Percentiles rank a stretch among this genome's conserved stretches.
These are phyloP conservation scores for Psilopsiagon aymara DNA, from an alignment of 2,113 vertebrate genomes.

Conservation along the genomic window DNA sequence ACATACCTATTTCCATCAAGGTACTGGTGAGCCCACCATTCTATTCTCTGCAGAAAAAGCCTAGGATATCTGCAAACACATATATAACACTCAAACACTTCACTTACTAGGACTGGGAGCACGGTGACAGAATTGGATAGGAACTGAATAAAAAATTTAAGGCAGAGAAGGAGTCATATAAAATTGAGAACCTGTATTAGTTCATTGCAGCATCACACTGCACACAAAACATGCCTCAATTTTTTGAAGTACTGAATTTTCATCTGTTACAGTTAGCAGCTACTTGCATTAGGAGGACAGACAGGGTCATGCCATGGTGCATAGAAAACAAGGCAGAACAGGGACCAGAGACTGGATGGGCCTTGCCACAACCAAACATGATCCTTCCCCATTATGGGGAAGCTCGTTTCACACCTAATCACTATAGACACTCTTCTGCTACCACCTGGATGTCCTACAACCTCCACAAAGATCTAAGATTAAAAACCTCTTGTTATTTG, in stretches of 20 bases:
- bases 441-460: neutral
- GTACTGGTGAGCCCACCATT: neutral
- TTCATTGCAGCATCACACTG: neutral
- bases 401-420: neutral
- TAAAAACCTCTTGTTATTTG: neutral
- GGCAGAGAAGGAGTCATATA: neutral
- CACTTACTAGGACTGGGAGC: neutral
- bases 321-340: neutral
- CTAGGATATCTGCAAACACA: neutral
- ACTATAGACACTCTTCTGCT: neutral
- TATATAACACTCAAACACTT: neutral
- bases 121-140: neutral
- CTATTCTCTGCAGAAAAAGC: neutral
- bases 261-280: neutral
- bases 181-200: neutral
- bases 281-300: neutral
- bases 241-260: neutral
- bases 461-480: neutral
- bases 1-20: neutral
- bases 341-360: neutral
- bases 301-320: neutral
- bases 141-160: neutral
- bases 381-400: neutral
- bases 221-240: neutral
- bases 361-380: neutral